A percentile compares a stretch with the other conserved stretches of the same genome.
phyloP scores from a whole-genome alignment of 2,113 vertebrate species.

The Rhagologus leucostigma region DNA sequence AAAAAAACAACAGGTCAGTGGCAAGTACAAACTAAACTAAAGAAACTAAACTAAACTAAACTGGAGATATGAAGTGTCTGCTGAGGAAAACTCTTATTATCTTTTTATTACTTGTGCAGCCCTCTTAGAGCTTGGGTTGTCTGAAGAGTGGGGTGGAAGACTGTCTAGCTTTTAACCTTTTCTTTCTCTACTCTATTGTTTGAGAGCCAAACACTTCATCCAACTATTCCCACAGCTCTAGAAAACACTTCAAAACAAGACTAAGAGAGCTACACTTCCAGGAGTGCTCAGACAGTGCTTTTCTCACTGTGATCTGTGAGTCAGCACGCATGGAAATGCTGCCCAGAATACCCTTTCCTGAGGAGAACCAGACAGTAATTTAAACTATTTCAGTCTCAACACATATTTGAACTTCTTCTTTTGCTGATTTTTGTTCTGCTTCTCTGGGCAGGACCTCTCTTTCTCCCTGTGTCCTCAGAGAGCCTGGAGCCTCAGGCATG shows the following conservation, averaged over 20 bases:
- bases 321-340: not conserved
- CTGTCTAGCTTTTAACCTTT: not conserved
- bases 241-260: slow-evolving; percentile 3
- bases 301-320: not conserved
- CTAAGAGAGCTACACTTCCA: not conserved
- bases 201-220: not conserved
- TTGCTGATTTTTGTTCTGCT: not conserved
- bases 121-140: not conserved
- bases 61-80: not conserved
- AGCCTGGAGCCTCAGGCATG: not conserved
- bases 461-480: not conserved
- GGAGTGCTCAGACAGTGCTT: not conserved
- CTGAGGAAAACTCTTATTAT: not conserved
- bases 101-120: not conserved
- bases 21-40: not conserved
- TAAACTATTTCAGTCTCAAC: not conserved
- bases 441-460: not conserved
- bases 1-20: not conserved
- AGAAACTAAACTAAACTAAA: not conserved
- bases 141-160: not conserved
- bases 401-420: not conserved
- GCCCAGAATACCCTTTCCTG: not conserved
- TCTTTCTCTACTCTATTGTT: not conserved
- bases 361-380: not conserved
- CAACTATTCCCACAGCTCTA: not conserved